These are phyloP conservation scores for Triplophysa dalaica DNA, from an alignment of 2,113 vertebrate genomes.

Conservation along the genomic window DNA sequence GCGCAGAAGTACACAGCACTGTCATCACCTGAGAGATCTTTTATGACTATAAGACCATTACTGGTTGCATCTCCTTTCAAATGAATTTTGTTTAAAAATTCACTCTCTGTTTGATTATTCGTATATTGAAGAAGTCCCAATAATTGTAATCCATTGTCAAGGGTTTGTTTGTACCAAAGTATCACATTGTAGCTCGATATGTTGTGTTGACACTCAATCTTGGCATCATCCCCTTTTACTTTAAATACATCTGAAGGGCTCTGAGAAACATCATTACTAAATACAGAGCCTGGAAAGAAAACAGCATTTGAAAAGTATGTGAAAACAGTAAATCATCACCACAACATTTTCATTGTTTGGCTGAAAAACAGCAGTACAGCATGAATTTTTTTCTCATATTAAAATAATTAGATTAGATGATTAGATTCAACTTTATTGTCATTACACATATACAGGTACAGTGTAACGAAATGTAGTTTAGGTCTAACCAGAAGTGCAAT, in stretches of 20 bases:
- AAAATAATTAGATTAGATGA: too few species aligned
- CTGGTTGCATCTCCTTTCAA: background rate
- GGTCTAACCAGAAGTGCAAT: too few species aligned
- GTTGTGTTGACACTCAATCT: background rate
- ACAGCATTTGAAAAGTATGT: too few species aligned
- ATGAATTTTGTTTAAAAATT: conserved; percentile 15
- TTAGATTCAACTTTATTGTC: too few species aligned
- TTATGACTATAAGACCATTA: background rate
- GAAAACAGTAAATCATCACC: too few species aligned
- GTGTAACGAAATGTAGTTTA: too few species aligned
- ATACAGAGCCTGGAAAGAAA: background rate
- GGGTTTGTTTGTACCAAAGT: conserved; percentile 59
- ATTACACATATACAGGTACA: too few species aligned
- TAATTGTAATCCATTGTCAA: conserved; percentile 24
- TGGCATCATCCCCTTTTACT: background rate
- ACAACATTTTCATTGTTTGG: too few species aligned
- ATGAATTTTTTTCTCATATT: too few species aligned
- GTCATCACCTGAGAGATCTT: background rate
- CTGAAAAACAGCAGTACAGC: too few species aligned
- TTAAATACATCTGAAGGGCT: background rate
- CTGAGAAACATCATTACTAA: background rate
- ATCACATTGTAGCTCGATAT: conserved; percentile 34
- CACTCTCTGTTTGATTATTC: background rate
- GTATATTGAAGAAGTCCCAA: conserved; percentile 43
- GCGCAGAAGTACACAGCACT: conserved; percentile 52